These are phyloP conservation scores for Microchirus variegatus DNA, from an alignment of 2,797 vertebrate species.

Conservation along the genomic window DNA sequence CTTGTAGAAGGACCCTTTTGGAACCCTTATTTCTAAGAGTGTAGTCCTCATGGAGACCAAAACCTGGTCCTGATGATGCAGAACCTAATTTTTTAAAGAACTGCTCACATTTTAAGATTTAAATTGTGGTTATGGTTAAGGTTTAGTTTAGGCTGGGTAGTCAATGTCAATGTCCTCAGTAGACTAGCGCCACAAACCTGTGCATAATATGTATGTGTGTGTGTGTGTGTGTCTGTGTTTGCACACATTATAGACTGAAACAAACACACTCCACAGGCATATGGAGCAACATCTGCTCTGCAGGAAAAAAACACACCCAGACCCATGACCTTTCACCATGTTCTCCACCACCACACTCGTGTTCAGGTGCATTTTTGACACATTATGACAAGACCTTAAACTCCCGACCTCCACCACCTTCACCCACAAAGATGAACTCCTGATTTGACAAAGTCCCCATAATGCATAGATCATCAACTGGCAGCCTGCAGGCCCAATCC, in stretches of 20 bases:
- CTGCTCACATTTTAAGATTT: too few species aligned
- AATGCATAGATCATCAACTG: too few species aligned
- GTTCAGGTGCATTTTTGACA: slow-evolving; percentile 18
- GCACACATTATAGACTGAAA: neutral
- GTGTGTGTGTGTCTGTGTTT: neutral
- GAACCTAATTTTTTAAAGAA: too few species aligned
- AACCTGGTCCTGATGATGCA: too few species aligned
- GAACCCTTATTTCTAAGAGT: too few species aligned
- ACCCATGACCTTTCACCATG: slow-evolving; percentile 42
- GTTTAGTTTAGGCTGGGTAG: too few species aligned
- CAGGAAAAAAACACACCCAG: slow-evolving; percentile 31
- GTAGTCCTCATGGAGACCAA: too few species aligned
- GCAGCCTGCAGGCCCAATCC: too few species aligned
- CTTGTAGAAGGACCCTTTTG: too few species aligned
- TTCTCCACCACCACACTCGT: slow-evolving; percentile 2
- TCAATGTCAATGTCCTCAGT: too few species aligned
- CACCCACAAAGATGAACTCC: neutral
- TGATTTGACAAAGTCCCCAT: too few species aligned
- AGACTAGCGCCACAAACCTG: neutral
- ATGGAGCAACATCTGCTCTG: slow-evolving; percentile 62
- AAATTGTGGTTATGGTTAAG: too few species aligned
- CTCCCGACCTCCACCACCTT: neutral
- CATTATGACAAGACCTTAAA: neutral
- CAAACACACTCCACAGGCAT: slow-evolving; percentile 36
- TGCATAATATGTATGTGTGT: slow-evolving; percentile 7